phyloP scores from a whole-genome alignment of 2,888 invertebrate genomes.

The Apantesis nais region DNA sequence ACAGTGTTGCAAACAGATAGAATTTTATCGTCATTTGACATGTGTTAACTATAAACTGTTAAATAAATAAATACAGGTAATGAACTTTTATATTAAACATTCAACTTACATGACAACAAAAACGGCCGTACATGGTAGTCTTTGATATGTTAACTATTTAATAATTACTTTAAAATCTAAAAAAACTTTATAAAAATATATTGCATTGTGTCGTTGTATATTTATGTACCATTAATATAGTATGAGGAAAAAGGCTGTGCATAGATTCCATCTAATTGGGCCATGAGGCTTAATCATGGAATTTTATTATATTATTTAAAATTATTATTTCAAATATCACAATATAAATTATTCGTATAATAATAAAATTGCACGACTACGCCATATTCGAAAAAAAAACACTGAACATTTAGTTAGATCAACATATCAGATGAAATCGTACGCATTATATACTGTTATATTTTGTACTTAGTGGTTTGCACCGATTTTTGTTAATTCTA shows the following conservation, averaged over 20 bases:
- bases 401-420: background rate
- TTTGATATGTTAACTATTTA: slow-evolving; percentile 71
- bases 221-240: slow-evolving; percentile 67
- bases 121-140: slow-evolving; percentile 59
- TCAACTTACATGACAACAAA: slow-evolving; percentile 61
- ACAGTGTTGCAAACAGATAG: slow-evolving; percentile 70
- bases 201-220: slow-evolving; percentile 80
- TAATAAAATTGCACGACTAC: slow-evolving; percentile 29
- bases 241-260: slow-evolving; percentile 50
- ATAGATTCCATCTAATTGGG: slow-evolving; percentile 46
- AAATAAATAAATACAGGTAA: slow-evolving; percentile 59
- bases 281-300: slow-evolving; percentile 28
- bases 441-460: slow-evolving; percentile 34
- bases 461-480: slow-evolving; percentile 70
- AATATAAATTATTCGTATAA: slow-evolving; percentile 24
- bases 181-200: slow-evolving; percentile 76
- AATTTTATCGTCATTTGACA: slow-evolving; percentile 70
- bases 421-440: slow-evolving; percentile 32
- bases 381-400: slow-evolving; percentile 9
- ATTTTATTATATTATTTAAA: slow-evolving; percentile 26
- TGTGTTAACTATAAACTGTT: slow-evolving; percentile 60
- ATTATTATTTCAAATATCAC: slow-evolving; percentile 38
- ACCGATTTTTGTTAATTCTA: slow-evolving; percentile 54
- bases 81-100: slow-evolving; percentile 64
- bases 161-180: slow-evolving; percentile 62